Base-by-base conservation (phyloP, 1,140 invertebrate species). In the Ctenoplectra terminalis region DNA sequence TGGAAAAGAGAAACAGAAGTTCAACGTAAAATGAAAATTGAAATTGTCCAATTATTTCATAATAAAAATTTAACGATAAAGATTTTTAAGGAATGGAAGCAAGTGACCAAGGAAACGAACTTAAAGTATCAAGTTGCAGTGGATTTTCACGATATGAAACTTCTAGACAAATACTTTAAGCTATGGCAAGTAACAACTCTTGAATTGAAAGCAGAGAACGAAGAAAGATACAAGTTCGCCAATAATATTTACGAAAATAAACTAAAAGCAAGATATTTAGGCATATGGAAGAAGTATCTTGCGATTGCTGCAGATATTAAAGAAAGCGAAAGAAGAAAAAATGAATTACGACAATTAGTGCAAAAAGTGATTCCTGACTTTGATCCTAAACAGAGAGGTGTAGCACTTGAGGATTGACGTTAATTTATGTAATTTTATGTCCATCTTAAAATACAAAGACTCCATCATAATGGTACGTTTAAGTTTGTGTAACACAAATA, bases 321-420 rank as follows among this genome's bases (percentile, higher is more conserved):
- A 50, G 90, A 93, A 66, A 92, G 89, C 34, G 92, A 93, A 37
- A 88, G 72, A 34, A 86, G 89, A 40, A 93, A 88, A 71, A 73
- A 92, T 0, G 77, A 90, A 66, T 91, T 92, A 88, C 86, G 92
- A 75, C 86, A 90, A 67, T 74, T 93, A 9, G 92, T 94, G 9
- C 90, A 91, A 81, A 89, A 87, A 76, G 85, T 93, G 43, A 88
- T 93, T 77, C 92, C 92, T 60, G 91, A 93, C 61, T 91, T 92
- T 83, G 80, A 91, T 73, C 89, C 93, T 1, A 91, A 84, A 52
- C 70, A 89, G n/a, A 89, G 89, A 54, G 91, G 90, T 40, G 87
- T 92, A 60, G 78, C 88, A 43, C 81, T 90, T 48, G 90, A 92
- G 61, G 81, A 91, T 63, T 93, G 70, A 89, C 54, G 48, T 81